phyloP scores from a whole-genome alignment of 1,140 invertebrate genomes.

The Marisa cornuarietis region DNA sequence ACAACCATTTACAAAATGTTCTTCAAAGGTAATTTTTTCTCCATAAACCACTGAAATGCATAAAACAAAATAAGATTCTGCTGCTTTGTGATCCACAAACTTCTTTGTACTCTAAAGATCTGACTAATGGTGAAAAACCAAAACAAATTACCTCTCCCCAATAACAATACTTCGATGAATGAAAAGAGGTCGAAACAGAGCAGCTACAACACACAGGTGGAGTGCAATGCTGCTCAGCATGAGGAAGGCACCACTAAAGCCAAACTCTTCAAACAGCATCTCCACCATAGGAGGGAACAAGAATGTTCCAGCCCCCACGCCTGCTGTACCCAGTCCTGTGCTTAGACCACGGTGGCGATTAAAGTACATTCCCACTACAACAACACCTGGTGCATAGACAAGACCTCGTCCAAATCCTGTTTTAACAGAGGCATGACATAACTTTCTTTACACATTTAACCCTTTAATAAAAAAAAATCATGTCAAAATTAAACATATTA shows the following conservation, averaged over 20 bases:
- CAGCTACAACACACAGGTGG: conserved; percentile 32
- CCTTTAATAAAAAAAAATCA: too few relatives aligned
- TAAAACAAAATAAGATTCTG: neutral
- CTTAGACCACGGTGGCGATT: conserved; percentile 51
- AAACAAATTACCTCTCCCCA: neutral
- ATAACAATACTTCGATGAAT: conserved; percentile 22
- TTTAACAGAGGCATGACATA: too few relatives aligned
- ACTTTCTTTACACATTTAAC: too few relatives aligned
- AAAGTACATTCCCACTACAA: conserved; percentile 59
- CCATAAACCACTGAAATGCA: neutral
- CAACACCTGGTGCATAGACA: conserved; percentile 52
- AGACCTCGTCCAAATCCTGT: conserved; percentile 60
- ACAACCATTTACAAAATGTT: too few relatives aligned
- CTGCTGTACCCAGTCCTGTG: conserved; percentile 59
- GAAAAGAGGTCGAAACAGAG: conserved; percentile 33
- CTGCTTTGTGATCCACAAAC: neutral
- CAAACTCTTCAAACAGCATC: conserved; percentile 40
- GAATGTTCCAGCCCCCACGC: conserved; percentile 61
- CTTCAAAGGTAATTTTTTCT: neutral
- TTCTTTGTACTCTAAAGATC: too few relatives aligned
- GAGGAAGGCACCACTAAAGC: conserved; percentile 25
- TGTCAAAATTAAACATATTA: too few relatives aligned
- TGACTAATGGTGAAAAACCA: too few relatives aligned
- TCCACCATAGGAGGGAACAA: conserved; percentile 58
- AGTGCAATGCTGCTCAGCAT: conserved; percentile 29